A percentile compares a stretch with the other conserved stretches of the same genome.
Conservation (phyloP, 2,888 invertebrate genomes). For the Gnatocerus cornutus region DNA sequence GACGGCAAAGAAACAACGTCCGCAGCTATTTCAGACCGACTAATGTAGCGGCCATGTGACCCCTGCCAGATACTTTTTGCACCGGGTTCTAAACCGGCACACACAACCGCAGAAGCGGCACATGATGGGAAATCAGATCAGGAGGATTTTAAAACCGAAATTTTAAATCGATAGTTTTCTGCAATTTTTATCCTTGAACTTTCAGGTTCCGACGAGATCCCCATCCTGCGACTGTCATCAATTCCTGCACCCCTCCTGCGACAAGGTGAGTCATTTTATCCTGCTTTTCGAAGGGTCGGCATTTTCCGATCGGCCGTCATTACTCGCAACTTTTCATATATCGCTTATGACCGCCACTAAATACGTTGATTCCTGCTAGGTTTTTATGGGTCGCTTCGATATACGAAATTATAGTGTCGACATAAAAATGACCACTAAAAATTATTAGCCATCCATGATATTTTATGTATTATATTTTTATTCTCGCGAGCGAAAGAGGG, state of each 20-base stretch:
- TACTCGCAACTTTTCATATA: slow-evolving; percentile 48
- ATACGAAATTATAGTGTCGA: slow-evolving; percentile 50
- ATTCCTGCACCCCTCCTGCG: background rate
- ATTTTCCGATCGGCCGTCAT: slow-evolving; percentile 38
- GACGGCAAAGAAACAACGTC: slow-evolving; percentile 66
- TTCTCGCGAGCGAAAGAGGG: slow-evolving; percentile 16
- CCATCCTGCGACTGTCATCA: too few species aligned
- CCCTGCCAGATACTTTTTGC: slow-evolving; percentile 65
- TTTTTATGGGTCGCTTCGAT: slow-evolving; percentile 45
- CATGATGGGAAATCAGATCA: background rate
- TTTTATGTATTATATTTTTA: slow-evolving; percentile 31
- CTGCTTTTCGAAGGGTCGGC: slow-evolving; percentile 3
- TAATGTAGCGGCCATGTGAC: slow-evolving; percentile 65
- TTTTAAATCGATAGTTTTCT: too few species aligned
- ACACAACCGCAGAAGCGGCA: slow-evolving; percentile 35
- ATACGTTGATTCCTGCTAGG: slow-evolving; percentile 47
- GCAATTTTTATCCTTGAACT: too few species aligned
- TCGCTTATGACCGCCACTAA: slow-evolving; percentile 47
- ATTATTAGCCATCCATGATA: slow-evolving; percentile 38
- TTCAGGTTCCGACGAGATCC: too few species aligned
- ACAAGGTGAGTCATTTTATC: slow-evolving; percentile 28
- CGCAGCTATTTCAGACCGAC: slow-evolving; percentile 63
- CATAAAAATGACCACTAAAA: slow-evolving; percentile 52
- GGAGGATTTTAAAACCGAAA: background rate
- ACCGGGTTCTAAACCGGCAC: slow-evolving; percentile 47